These are phyloP conservation scores for Chalcis sispes DNA, from an alignment of 2,888 invertebrate species.

Conservation along the genomic window DNA sequence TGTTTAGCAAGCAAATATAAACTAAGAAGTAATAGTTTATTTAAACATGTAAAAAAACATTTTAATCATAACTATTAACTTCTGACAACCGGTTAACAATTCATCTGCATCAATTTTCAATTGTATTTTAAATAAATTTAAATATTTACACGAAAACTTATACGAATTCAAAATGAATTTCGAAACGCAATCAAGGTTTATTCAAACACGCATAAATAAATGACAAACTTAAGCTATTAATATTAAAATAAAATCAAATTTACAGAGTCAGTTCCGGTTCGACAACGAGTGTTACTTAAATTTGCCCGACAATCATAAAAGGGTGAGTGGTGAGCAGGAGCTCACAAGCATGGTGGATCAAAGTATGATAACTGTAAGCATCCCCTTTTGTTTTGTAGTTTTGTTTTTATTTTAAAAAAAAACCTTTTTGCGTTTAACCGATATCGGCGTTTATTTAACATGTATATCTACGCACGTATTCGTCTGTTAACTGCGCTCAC, in stretches of 20 bases:
- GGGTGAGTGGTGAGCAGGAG: conserved; percentile 87
- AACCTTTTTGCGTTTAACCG: neutral
- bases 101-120: too few relatives aligned
- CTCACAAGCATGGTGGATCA: conserved; percentile 76
- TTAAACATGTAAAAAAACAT: too few relatives aligned
- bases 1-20: too few relatives aligned
- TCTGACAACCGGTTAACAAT: too few relatives aligned
- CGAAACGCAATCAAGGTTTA: too few relatives aligned
- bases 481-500: conserved; percentile 67
- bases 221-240: conserved; percentile 1
- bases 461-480: conserved; percentile 60
- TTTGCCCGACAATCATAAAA: conserved; percentile 98
- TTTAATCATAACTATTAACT: too few relatives aligned
- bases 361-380: conserved; percentile 86
- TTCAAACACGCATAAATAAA: too few relatives aligned
- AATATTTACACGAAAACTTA: too few relatives aligned
- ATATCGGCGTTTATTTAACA: conserved; percentile 61
- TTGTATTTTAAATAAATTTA: too few relatives aligned
- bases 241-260: conserved; percentile 3
- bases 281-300: conserved; percentile 99
- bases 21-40: too few relatives aligned
- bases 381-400: conserved; percentile 69
- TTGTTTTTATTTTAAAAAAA: conserved; percentile 48
- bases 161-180: too few relatives aligned
- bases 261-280: conserved; percentile 99